Base-by-base conservation (phyloP, 2,888 invertebrate species). In the Bhutanitis thaidina region DNA sequence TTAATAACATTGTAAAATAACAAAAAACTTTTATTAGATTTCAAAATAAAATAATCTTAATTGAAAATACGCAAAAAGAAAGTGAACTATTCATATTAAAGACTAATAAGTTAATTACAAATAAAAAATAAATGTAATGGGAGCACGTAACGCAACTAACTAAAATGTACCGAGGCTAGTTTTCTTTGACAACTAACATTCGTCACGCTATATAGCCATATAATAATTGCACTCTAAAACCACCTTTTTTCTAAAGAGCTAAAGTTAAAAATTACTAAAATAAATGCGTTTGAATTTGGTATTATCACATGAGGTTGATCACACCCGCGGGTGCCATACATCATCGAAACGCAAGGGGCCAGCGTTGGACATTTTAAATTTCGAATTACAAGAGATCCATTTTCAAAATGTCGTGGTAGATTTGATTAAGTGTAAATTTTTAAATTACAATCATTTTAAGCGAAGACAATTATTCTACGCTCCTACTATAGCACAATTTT, bases 361-460 rank as follows among this genome's bases (percentile, higher is more conserved):
- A 51, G 68, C 62, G 49, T 71, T 62, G 76, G 78, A 79, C 82
- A 82, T 78, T 83, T 83, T 78, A 82, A 84, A 85, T 81, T 85
- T 79, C 61, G 77, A 74, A 79, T 70, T 59, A 58, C 57, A 52
- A 43, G 62, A 69, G 62, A 75, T 79, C 75, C 76, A 81, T 82
- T 80, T 77, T 71, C 65, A 45, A 72, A 20, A 74, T 74, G 41
- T 48, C 35, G 13, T 8, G 15, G 39, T 29, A 35, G 25, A 40
- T 45, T 39, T 36, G 39, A 40, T 48, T 48, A 40, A 20, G 20
- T 20, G 20, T n/a, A n/a, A 30, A n/a, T 30, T 30, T 29, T 10
- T 30, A 30, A 30, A 30, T n/a, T 3, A n/a, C n/a, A 30, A 20
- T 20, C 2, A 20, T 20, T 20, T 5, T 20, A 20, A 20, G 5